Base-by-base conservation (phyloP, 2,113 vertebrate species). In the Zapus hudsonius region DNA sequence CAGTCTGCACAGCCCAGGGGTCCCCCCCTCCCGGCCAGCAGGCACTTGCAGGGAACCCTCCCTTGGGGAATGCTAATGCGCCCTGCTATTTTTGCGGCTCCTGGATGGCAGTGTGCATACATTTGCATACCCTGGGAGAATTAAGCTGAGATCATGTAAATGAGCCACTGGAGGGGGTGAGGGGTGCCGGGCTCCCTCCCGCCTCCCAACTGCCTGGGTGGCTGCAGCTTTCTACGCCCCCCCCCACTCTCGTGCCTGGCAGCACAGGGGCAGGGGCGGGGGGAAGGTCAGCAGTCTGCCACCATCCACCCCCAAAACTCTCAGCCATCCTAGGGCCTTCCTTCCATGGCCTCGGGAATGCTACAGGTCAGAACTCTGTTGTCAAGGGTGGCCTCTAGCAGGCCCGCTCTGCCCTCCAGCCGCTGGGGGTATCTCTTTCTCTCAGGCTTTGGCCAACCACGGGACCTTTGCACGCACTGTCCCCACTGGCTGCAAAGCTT, bases 51-150 rank as follows among this genome's bases (percentile, higher is more conserved):
- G 99, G 98, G 98, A 98, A 98, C 98, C 99, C 99, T 99, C 99
- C 99, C 98, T 98, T 97, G 97, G 98, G 98, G 98, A 98, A 98
- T 99, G 99, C 98, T 99, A 99, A 99, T 99, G 98, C 98, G 98
- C 98, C 98, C 98, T 99, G 98, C 99, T 99, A 99, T 99, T 99
- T 99, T 99, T 99, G 99, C 99, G 98, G 99, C 99, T 99, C 99
- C 98, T 99, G 99, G 99, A 99, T 99, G 97, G 98, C 98, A 99
- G 98, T 99, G 99, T 99, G 99, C 99, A 99, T 99, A 99, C 98
- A 99, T 99, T 99, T 99, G 99, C 99, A 99, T 99, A 99, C 98
- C 99, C 99, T 98, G 98, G 98, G 99, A 99, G 99, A 99, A 99
- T 99, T 99, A 99, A 99, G 97, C 98, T 97, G 97, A 98, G 98